Evolutionary conservation across 2,797 vertebrate genomes (phyloP).

Genomic region (Salmo trutta): DNA sequence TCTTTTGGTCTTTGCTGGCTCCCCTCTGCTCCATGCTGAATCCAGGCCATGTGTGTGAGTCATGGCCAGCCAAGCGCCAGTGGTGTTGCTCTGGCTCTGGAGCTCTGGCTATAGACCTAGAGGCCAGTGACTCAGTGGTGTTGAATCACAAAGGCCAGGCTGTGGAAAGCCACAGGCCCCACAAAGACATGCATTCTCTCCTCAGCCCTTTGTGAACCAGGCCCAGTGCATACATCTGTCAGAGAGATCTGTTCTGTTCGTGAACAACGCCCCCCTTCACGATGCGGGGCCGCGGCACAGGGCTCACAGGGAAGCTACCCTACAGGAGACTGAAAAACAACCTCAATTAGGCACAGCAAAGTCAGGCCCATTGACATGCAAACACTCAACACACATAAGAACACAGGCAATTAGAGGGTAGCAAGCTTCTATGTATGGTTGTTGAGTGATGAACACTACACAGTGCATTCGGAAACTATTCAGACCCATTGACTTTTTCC

Average conservation of each 20-base stretch:
- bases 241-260: background rate
- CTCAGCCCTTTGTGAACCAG: background rate
- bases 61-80: background rate
- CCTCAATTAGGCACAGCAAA: slow-evolving; percentile 1
- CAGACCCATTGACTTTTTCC: too few relatives aligned
- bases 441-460: background rate
- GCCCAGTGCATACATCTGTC: background rate
- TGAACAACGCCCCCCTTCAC: background rate
- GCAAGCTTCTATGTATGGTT: background rate
- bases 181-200: slow-evolving; percentile 13
- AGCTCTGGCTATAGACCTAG: slow-evolving; percentile 5
- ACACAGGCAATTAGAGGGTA: background rate
- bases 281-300: background rate
- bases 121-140: slow-evolving; percentile 18
- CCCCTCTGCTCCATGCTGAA: background rate
- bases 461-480: too few relatives aligned
- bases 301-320: slow-evolving; percentile 1
- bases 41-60: background rate
- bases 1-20: background rate
- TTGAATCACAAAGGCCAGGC: slow-evolving; percentile 6
- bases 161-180: slow-evolving; percentile 2
- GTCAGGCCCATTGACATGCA: slow-evolving; percentile 13
- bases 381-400: slow-evolving; percentile 1
- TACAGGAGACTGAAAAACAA: slow-evolving; percentile 12
- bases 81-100: slow-evolving; percentile 5